A percentile compares a stretch with the other conserved stretches of the same genome.
phyloP scores from a whole-genome alignment of 2,888 invertebrate genomes.

The Heteropelma amictum region DNA sequence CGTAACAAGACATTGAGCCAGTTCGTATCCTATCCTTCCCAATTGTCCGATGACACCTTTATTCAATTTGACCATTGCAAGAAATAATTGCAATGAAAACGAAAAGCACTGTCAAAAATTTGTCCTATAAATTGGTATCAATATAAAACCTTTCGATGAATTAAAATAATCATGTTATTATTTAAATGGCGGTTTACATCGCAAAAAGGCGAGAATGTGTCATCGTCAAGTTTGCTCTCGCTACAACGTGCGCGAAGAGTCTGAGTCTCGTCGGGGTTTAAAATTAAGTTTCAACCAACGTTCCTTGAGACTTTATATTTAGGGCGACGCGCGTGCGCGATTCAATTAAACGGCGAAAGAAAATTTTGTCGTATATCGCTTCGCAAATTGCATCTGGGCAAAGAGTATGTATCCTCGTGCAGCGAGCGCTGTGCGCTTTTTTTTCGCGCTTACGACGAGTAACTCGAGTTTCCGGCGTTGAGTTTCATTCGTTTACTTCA shows the following conservation, averaged over 20 bases:
- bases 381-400: slow-evolving; percentile 63
- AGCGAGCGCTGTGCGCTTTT: slow-evolving; percentile 22
- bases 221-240: background rate
- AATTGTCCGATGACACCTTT: no score
- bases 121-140: no score
- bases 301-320: slow-evolving; percentile 75
- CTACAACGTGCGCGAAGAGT: background rate
- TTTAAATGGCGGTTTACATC: no score
- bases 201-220: background rate
- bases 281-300: slow-evolving; percentile 70
- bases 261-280: slow-evolving; percentile 63
- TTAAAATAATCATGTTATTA: no score
- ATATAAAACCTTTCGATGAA: no score
- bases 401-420: slow-evolving; percentile 41
- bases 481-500: background rate
- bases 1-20: background rate
- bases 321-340: slow-evolving; percentile 75
- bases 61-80: no score
- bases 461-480: slow-evolving; percentile 22
- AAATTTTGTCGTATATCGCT: slow-evolving; percentile 65
- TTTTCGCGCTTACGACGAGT: slow-evolving; percentile 14
- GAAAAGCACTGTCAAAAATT: no score
- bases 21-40: no score
- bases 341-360: slow-evolving; percentile 67
- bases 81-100: no score